Evolutionary conservation across 2,797 vertebrate species (phyloP).

Genomic region (Acanthurus tractus): DNA sequence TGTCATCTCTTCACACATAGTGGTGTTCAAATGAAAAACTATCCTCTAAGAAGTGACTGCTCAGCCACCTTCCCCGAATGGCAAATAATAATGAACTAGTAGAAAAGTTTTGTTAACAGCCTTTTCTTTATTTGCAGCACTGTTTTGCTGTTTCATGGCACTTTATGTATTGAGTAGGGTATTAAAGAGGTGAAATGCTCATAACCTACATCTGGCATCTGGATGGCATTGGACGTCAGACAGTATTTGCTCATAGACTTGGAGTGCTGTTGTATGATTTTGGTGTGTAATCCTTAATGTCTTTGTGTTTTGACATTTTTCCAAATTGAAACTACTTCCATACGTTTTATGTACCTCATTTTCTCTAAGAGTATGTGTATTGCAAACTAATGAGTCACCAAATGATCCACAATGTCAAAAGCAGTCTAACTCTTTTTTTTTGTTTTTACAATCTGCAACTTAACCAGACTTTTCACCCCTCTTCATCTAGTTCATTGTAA

Average conservation of each 20-base stretch:
- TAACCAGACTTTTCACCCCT: conserved; percentile 50
- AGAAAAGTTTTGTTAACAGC: background rate
- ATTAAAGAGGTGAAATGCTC: background rate
- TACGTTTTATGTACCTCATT: conserved; percentile 37
- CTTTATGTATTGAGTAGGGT: background rate
- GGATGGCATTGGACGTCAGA: background rate
- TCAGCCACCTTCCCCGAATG: background rate
- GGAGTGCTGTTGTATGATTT: conserved; percentile 13
- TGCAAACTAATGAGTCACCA: conserved; percentile 66
- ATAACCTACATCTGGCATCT: conserved; percentile 2
- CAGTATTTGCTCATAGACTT: conserved; percentile 6
- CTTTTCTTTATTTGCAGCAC: conserved; percentile 10
- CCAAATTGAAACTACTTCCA: conserved; percentile 38
- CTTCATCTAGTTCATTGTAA: conserved; percentile 57
- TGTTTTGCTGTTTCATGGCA: background rate
- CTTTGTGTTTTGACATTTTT: conserved; percentile 40
- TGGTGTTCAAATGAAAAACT: conserved; percentile 14
- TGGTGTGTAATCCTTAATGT: conserved; percentile 26
- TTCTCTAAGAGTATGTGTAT: conserved; percentile 45
- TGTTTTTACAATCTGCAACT: conserved; percentile 43
- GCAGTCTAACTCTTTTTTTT: conserved; percentile 52
- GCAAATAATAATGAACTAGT: conserved; percentile 8
- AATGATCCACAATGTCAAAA: conserved; percentile 58
- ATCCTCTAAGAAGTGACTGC: background rate
- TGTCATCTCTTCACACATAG: background rate